Conservation (phyloP, 2,888 invertebrate genomes). For the Deroplatys truncata region DNA sequence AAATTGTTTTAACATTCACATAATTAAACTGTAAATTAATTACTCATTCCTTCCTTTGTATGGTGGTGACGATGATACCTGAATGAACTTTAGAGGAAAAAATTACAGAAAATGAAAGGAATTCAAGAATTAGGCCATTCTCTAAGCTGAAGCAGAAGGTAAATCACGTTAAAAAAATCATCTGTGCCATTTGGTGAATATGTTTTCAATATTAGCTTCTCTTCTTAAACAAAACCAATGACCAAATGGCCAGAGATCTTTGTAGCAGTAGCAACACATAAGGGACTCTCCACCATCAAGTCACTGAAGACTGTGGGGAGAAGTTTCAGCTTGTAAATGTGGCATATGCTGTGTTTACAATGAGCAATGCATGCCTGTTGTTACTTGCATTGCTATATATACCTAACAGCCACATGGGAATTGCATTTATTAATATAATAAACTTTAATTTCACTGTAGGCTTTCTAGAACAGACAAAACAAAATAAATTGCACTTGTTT, state of each 20-base stretch:
- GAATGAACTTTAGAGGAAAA: neutral
- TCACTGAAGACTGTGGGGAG: neutral
- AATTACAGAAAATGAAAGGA: neutral
- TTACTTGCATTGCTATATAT: neutral
- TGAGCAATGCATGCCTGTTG: neutral
- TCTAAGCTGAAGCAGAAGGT: neutral
- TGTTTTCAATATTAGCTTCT: neutral
- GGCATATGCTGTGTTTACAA: neutral
- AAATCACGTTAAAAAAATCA: neutral
- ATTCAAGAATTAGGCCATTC: neutral
- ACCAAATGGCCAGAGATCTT: neutral
- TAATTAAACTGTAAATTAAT: neutral
- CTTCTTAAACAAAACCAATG: neutral
- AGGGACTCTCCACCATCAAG: neutral
- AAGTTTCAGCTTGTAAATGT: neutral
- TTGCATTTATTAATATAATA: neutral
- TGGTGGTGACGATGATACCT: neutral
- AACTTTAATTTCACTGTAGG: neutral
- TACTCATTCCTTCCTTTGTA: neutral
- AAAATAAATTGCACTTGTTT: neutral
- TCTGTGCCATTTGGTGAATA: conserved; percentile 21
- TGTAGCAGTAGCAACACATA: neutral
- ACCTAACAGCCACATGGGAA: neutral
- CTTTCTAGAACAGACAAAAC: neutral
- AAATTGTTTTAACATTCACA: neutral